Percentiles rank a stretch among this genome's conserved stretches.
Evolutionary conservation across 2,797 vertebrate genomes (phyloP).

Genomic region (Lagocephalus sceleratus): DNA sequence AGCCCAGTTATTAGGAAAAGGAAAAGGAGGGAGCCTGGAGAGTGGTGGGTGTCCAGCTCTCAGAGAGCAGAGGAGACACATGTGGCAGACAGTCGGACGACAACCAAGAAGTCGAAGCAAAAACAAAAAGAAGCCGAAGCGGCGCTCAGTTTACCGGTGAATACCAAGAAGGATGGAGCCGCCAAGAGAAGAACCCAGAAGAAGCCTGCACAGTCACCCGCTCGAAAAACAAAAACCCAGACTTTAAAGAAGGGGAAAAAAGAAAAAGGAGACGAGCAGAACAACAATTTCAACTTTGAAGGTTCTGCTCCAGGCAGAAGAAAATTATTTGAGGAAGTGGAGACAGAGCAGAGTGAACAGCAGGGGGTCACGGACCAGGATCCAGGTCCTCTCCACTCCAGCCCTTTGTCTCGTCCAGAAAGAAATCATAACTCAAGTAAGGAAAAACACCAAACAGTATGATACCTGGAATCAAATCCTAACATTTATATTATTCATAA

Average conservation of each 20-base stretch:
- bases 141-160: conserved; percentile 2
- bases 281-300: conserved; percentile 8
- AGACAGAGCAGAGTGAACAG: conserved; percentile 13
- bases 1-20: conserved; percentile 33
- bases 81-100: not conserved
- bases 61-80: conserved; percentile 16
- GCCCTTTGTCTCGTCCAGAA: conserved; percentile 26
- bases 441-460: not conserved
- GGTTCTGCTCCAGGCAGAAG: not conserved
- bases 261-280: conserved; percentile 22
- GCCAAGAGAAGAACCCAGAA: conserved; percentile 20
- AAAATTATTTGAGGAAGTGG: not conserved
- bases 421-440: conserved; percentile 52
- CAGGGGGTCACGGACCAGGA: conserved; percentile 15
- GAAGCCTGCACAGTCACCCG: not conserved
- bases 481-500: not conserved
- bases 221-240: not conserved
- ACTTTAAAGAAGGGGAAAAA: not conserved
- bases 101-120: conserved; percentile 34
- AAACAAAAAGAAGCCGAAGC: not conserved
- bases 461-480: not conserved
- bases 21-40: conserved; percentile 41
- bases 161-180: conserved; percentile 15
- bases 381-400: conserved; percentile 10
- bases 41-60: conserved; percentile 52